Evolutionary conservation across 2,888 invertebrate species (phyloP), one percentile per base, ranked within the genome.

Genomic region (Synanthedon myopaeformis): DNA sequence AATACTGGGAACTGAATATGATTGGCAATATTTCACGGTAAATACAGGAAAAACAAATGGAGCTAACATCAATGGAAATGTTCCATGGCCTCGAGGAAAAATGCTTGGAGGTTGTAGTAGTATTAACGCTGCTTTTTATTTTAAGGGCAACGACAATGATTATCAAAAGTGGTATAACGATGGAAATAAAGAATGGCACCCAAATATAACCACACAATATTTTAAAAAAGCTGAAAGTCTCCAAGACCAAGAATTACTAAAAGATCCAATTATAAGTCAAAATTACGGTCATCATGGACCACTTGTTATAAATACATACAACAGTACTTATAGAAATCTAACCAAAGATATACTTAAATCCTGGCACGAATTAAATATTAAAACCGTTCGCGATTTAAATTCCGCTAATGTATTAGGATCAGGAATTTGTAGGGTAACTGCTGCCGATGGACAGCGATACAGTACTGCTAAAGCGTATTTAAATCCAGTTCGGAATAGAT

Each of bases 21-120:
- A 96, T 71, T 96, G 96, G 95, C 90, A 92, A 67, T 96, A 95
- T 72, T 91, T 92, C 71, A 94, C 94, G 0, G 93, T 93, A 64
- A 92, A 93, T 0, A 91, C 93, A 68, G 91, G 91, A 28, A 90
- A 87, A 51, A 89, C 90, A 0, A 93, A 93, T 70, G 79, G 93
- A 64, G 94, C 93, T 89, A 79, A 77, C 48, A 62, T 68, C 55
- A 67, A 72, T 51, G 66, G 70, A 53, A 58, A 70, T 50, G 71
- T 79, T 8, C 61, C 59, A 3, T 90, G 90, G 91, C 87, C 91
- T 6, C 79, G 91, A 55, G 93, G 92, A 0, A 92, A 91, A 69
- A 81, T 89, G 70, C 70, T 91, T 53, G 91, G 91, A 14, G 91
- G 91, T 0, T 76, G 82, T 0, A 89, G 90, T 19, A 79, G 79